Percentiles rank a stretch among this genome's conserved stretches.
These are phyloP conservation scores for Formica selysi DNA, from an alignment of 1,140 invertebrate species.

Conservation along the genomic window DNA sequence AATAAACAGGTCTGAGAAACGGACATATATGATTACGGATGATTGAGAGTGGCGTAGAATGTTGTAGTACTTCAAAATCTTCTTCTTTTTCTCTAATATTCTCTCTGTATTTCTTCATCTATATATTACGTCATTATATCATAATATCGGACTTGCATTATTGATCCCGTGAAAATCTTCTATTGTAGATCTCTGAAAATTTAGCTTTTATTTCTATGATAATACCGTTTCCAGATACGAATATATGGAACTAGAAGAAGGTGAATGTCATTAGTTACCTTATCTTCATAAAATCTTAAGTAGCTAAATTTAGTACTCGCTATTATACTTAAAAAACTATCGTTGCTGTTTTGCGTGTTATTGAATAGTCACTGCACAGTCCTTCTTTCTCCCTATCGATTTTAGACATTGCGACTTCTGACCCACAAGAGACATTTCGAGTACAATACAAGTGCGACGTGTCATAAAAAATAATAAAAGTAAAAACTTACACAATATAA, in stretches of 20 bases:
- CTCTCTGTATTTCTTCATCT: neutral
- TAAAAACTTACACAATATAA: neutral
- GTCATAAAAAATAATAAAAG: neutral
- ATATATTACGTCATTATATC: constrained; percentile 27
- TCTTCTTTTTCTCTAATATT: neutral
- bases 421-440: neutral
- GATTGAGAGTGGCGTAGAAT: neutral
- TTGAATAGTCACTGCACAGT: neutral
- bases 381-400: neutral
- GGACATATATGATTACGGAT: too few species aligned
- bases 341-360: neutral
- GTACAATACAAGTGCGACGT: neutral
- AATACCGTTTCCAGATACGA: neutral
- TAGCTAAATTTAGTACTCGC: neutral
- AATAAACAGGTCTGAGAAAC: neutral
- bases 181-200: neutral
- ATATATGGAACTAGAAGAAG: neutral
- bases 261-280: neutral
- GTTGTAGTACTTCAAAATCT: neutral
- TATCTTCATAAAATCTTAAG: constrained; percentile 16
- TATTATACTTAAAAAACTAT: neutral
- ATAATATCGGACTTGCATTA: neutral
- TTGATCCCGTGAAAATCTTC: neutral
- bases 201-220: neutral
- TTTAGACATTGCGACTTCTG: neutral